Evolutionary conservation across 2,888 invertebrate genomes (phyloP).

Genomic region (Electrophaes corylata): DNA sequence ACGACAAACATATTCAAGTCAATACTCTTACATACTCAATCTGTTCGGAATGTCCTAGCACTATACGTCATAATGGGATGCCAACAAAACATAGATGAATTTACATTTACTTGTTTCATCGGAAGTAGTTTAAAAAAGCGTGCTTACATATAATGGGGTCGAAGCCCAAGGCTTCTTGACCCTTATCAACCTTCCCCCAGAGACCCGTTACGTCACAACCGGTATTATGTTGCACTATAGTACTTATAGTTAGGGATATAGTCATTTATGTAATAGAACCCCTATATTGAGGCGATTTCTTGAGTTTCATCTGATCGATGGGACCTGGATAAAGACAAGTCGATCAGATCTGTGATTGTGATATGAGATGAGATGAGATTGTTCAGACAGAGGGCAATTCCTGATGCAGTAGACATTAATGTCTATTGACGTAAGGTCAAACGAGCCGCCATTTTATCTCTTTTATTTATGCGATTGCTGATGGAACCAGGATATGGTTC

Average conservation of each 20-base stretch:
- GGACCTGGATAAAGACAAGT: slow-evolving; percentile 27
- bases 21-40: no score
- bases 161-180: slow-evolving; percentile 27
- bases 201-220: slow-evolving; percentile 25
- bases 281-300: slow-evolving; percentile 8
- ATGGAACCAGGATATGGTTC: no score
- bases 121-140: background rate
- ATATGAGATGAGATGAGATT: slow-evolving; percentile 15
- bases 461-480: no score
- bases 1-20: no score
- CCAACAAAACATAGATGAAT: no score
- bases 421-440: no score
- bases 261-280: slow-evolving; percentile 7
- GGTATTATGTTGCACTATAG: slow-evolving; percentile 9
- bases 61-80: background rate
- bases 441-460: no score
- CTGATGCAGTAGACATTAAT: no score
- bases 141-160: background rate
- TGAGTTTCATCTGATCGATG: slow-evolving; percentile 30
- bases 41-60: no score
- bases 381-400: no score
- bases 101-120: no score
- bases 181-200: slow-evolving; percentile 33
- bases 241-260: background rate
- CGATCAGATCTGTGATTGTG: slow-evolving; percentile 15